Evolutionary conservation across 2,888 invertebrate genomes (phyloP).

Genomic region (Nomada lathburiana): DNA sequence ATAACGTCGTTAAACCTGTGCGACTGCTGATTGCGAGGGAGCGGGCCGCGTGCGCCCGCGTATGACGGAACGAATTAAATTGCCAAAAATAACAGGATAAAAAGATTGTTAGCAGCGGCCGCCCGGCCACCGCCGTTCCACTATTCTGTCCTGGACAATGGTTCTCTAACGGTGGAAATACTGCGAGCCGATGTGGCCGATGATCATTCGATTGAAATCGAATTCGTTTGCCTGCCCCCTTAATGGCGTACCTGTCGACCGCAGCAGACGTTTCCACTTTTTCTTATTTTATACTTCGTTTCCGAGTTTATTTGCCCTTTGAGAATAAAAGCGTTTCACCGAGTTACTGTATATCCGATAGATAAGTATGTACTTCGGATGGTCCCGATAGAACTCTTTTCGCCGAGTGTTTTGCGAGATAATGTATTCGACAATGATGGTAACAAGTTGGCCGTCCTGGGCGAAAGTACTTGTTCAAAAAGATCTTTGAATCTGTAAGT

Average conservation of each 20-base stretch:
- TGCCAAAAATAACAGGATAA: conserved; percentile 69
- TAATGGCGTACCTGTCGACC: not conserved
- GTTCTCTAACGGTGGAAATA: conserved; percentile 48
- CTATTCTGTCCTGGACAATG: conserved; percentile 44
- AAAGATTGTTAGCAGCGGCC: conserved; percentile 56
- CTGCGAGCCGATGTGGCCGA: conserved; percentile 57
- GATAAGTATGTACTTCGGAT: no score
- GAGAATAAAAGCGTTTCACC: no score
- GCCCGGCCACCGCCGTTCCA: conserved; percentile 22
- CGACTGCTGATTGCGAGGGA: conserved; percentile 67
- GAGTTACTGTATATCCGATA: no score
- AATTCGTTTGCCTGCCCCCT: conserved; percentile 18
- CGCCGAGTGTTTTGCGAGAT: no score
- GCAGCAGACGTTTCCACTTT: not conserved
- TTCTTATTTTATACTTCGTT: not conserved
- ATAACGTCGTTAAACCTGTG: conserved; percentile 68
- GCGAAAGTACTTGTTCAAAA: no score
- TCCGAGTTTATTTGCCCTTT: no score
- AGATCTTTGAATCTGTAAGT: no score
- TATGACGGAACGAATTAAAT: conserved; percentile 67
- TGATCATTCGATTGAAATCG: conserved; percentile 54
- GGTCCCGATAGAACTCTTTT: no score
- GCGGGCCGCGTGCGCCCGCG: conserved; percentile 25
- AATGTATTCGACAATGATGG: no score
- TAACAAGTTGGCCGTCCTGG: no score